Evolutionary conservation across 2,113 vertebrate genomes (phyloP), one percentile per base, ranked within the genome.

Genomic region (Micromys minutus): DNA sequence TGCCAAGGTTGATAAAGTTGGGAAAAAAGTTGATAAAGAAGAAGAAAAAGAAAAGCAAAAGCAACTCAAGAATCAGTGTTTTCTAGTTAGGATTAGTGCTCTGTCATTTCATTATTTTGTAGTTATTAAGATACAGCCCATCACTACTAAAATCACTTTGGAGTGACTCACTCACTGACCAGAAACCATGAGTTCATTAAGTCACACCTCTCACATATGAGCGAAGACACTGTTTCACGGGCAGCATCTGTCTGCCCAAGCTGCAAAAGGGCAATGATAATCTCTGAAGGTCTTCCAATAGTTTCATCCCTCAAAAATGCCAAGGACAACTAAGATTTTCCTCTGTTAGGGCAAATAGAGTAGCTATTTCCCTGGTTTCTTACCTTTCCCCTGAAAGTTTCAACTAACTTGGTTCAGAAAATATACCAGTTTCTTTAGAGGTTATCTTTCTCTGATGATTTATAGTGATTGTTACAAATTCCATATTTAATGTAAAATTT

Each of bases 401-500:
- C 59, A 50, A 29, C 19, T 67, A 81, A 67, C 11, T 2, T 76
- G 69, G 87, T 87, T 65, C 29, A 90, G 69, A 77, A 55, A 94
- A 79, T 16, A 69, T 39, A 16, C 7, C 89, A 57, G 8, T 87
- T 91, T 97, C 45, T 95, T 90, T 72, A 92, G 59, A 74, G 29
- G 2, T 90, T 34, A 17, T 59, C 31, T 76, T 94, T 76, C 45
- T 94, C 77, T 93, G 21, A 89, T 87, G 34, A 6, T 79, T 94
- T 91, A 47, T 5, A 77, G 16, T n/a, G 42, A 1, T 89, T 81
- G 16, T 91, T n/a, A 91, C 76, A 91, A 84, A 79, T 74, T 94
- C 50, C 87, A 8, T 88, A 80, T 74, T 95, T 90, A 75, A 86
- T 57, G 80, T 93, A 94, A 89, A 50, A 52, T 31, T 59, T 72